A percentile compares a stretch with the other conserved stretches of the same genome.
These are phyloP conservation scores for Nemotelus pantherinus DNA, from an alignment of 2,888 invertebrate genomes.

Conservation along the genomic window DNA sequence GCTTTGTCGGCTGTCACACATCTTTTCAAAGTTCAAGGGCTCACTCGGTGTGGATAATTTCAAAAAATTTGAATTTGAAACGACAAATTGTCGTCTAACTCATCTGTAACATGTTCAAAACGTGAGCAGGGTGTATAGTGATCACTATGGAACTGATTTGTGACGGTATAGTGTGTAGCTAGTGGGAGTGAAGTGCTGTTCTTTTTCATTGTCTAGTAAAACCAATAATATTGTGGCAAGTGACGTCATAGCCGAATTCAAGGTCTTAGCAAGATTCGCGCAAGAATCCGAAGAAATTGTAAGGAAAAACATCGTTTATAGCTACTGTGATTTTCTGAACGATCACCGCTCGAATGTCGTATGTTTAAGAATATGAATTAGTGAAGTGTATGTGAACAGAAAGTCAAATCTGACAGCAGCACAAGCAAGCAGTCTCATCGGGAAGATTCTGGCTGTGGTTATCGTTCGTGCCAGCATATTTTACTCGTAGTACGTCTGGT, in stretches of 20 bases:
- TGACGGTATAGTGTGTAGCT: neutral
- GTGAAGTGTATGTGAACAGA: too few species aligned
- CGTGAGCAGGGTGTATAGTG: neutral
- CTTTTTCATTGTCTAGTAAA: neutral
- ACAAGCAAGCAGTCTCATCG: too few species aligned
- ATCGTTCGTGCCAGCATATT: too few species aligned
- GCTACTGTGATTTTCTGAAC: too few species aligned
- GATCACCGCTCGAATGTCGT: too few species aligned
- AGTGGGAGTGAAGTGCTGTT: slow-evolving; percentile 9
- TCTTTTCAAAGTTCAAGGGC: slow-evolving; percentile 49
- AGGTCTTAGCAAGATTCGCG: slow-evolving; percentile 56
- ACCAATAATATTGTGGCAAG: slow-evolving; percentile 51
- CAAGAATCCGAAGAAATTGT: slow-evolving; percentile 1
- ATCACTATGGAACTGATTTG: neutral
- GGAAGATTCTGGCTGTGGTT: too few species aligned
- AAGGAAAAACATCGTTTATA: neutral
- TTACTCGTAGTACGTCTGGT: too few species aligned
- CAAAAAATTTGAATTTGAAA: neutral
- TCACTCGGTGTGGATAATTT: slow-evolving; percentile 20
- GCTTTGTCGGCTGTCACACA: slow-evolving; percentile 48
- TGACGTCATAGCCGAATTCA: slow-evolving; percentile 64
- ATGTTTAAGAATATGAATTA: too few species aligned
- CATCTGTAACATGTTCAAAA: neutral
- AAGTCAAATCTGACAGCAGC: too few species aligned
- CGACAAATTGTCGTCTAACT: neutral